These are phyloP conservation scores for Sinonovacula constricta DNA, from an alignment of 1,140 invertebrate species.

Conservation along the genomic window DNA sequence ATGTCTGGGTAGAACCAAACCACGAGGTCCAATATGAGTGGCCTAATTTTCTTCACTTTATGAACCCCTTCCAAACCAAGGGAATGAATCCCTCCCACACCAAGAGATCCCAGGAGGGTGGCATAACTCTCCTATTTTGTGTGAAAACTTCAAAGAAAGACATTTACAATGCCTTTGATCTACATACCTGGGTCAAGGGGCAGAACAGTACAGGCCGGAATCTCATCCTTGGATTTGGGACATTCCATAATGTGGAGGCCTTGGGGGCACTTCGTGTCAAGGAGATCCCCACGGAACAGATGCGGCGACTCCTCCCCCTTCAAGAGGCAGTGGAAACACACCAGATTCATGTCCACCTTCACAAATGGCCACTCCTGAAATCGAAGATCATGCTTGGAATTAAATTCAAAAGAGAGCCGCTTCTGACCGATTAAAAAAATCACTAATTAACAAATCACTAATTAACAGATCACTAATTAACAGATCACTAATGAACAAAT, in stretches of 20 bases:
- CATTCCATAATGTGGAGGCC: conserved; percentile 61
- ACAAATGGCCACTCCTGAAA: conserved; percentile 72
- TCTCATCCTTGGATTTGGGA: conserved; percentile 55
- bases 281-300: conserved; percentile 64
- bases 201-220: conserved; percentile 70
- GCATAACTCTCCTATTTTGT: background rate
- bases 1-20: too few species aligned
- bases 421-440: background rate
- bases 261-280: conserved; percentile 65
- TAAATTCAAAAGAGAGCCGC: background rate
- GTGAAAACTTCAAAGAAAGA: background rate
- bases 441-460: too few species aligned
- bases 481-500: too few species aligned
- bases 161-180: too few species aligned
- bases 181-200: conserved; percentile 70
- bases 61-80: too few species aligned
- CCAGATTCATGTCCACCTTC: conserved; percentile 59
- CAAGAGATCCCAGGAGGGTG: background rate
- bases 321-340: conserved; percentile 71
- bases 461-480: too few species aligned
- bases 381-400: background rate
- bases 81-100: too few species aligned
- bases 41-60: background rate
- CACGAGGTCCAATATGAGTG: background rate
- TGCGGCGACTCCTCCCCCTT: conserved; percentile 58